Evolutionary conservation across 2,113 vertebrate genomes (phyloP).

Genomic region (Strix uralensis): DNA sequence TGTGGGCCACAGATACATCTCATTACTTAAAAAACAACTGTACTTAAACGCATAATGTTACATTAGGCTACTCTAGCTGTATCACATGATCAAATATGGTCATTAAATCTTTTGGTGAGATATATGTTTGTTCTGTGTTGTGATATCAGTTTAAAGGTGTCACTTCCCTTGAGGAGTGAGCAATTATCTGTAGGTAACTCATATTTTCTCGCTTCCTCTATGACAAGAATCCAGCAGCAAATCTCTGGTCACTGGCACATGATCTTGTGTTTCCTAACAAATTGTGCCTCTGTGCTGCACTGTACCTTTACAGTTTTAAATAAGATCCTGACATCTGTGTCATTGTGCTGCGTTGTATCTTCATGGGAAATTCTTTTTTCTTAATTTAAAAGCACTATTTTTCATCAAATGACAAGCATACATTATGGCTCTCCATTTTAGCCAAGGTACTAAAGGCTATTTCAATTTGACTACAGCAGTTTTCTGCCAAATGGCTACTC

Average conservation of each 20-base stretch:
- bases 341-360: constrained; percentile 21
- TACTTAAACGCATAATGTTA: not conserved
- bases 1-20: not conserved
- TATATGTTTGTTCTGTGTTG: constrained; percentile 16
- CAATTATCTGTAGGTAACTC: constrained; percentile 61
- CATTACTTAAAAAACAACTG: not conserved
- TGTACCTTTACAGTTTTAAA: constrained; percentile 64
- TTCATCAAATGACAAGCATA: constrained; percentile 68
- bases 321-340: constrained; percentile 65
- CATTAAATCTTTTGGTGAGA: not conserved
- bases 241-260: constrained; percentile 35
- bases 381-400: constrained; percentile 69
- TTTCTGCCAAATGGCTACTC: constrained; percentile 77
- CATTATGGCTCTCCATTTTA: constrained; percentile 70
- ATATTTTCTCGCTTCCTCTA: constrained; percentile 35
- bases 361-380: constrained; percentile 35
- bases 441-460: constrained; percentile 73
- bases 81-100: not conserved
- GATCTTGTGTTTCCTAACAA: constrained; percentile 64
- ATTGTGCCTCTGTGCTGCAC: constrained; percentile 16
- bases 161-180: constrained; percentile 53
- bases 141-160: constrained; percentile 59
- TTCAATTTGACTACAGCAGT: constrained; percentile 77
- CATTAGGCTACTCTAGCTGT: not conserved
- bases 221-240: constrained; percentile 58